Percentiles rank a stretch among this genome's conserved stretches.
Conservation (phyloP, 2,888 invertebrate genomes). For the Dasysyrphus tricinctus region DNA sequence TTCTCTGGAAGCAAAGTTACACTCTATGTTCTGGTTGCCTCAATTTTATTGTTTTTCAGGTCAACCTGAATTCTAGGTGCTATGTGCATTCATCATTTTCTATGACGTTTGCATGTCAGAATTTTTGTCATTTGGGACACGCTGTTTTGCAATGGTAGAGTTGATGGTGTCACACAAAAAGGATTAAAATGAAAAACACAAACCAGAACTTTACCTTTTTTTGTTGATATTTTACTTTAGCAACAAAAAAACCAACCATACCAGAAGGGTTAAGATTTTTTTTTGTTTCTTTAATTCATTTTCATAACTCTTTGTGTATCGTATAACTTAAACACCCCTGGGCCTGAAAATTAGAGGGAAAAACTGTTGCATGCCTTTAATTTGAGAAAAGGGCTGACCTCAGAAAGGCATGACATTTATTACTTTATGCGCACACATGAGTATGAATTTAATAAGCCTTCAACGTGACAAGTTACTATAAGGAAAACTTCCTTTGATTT, state of each 20-base stretch:
- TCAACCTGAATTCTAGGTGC: slow-evolving; percentile 44
- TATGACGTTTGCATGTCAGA: slow-evolving; percentile 52
- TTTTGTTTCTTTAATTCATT: slow-evolving; percentile 52
- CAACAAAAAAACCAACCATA: slow-evolving; percentile 44
- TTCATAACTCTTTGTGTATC: slow-evolving; percentile 21
- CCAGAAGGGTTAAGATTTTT: slow-evolving; percentile 50
- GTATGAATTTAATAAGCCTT: slow-evolving; percentile 12
- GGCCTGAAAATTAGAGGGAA: slow-evolving; percentile 4
- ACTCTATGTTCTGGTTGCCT: slow-evolving; percentile 37
- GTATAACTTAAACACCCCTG: background rate
- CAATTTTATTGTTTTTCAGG: slow-evolving; percentile 50
- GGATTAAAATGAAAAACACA: slow-evolving; percentile 26
- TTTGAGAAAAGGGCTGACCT: slow-evolving; percentile 8
- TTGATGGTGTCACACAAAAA: slow-evolving; percentile 38
- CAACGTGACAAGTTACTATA: background rate
- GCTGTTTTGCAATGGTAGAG: slow-evolving; percentile 9
- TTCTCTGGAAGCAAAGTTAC: background rate
- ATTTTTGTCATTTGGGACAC: slow-evolving; percentile 51
- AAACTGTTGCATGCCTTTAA: slow-evolving; percentile 42
- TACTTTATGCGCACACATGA: background rate
- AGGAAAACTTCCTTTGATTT: background rate
- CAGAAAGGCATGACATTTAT: background rate
- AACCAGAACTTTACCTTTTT: slow-evolving; percentile 30
- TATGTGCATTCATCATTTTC: slow-evolving; percentile 66
- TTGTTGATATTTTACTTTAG: slow-evolving; percentile 33